These are phyloP conservation scores for Embidobia sp. DNA, from an alignment of 2,888 invertebrate genomes.

Conservation along the genomic window DNA sequence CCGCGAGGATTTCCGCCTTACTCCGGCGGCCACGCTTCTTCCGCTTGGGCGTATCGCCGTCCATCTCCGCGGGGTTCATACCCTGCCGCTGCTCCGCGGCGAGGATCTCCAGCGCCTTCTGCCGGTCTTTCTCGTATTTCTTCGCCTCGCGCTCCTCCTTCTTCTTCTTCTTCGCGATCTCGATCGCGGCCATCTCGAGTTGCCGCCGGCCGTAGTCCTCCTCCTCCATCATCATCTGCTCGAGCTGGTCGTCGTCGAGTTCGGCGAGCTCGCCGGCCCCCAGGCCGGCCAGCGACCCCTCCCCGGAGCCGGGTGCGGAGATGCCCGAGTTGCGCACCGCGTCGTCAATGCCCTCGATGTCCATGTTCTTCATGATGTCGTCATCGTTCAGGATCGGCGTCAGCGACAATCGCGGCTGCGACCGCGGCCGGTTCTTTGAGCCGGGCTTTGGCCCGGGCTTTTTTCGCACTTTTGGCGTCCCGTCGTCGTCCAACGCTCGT, in stretches of 20 bases:
- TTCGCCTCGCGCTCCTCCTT: constrained; percentile 79
- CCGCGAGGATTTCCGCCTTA: constrained; percentile 79
- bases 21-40: constrained; percentile 80
- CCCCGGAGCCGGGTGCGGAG: constrained; percentile 67
- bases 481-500: constrained; percentile 73
- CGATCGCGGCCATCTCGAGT: constrained; percentile 82
- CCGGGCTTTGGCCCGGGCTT: constrained; percentile 81
- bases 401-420: constrained; percentile 68
- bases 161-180: constrained; percentile 78
- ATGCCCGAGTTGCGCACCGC: constrained; percentile 64
- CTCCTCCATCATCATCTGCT: constrained; percentile 84
- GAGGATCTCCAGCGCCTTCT: constrained; percentile 78
- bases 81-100: constrained; percentile 76
- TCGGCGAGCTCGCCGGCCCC: constrained; percentile 77
- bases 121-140: constrained; percentile 77
- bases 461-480: constrained; percentile 76
- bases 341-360: constrained; percentile 72
- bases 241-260: constrained; percentile 78
- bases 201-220: constrained; percentile 84
- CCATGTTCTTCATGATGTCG: constrained; percentile 70
- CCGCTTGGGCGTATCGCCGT: constrained; percentile 77
- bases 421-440: constrained; percentile 77
- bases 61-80: constrained; percentile 69
- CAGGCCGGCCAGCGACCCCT: constrained; percentile 75
- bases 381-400: constrained; percentile 71